Percentiles rank a stretch among this genome's conserved stretches.
These are phyloP conservation scores for Spisula subtruncata DNA, from an alignment of 2,888 invertebrate genomes.

Conservation along the genomic window DNA sequence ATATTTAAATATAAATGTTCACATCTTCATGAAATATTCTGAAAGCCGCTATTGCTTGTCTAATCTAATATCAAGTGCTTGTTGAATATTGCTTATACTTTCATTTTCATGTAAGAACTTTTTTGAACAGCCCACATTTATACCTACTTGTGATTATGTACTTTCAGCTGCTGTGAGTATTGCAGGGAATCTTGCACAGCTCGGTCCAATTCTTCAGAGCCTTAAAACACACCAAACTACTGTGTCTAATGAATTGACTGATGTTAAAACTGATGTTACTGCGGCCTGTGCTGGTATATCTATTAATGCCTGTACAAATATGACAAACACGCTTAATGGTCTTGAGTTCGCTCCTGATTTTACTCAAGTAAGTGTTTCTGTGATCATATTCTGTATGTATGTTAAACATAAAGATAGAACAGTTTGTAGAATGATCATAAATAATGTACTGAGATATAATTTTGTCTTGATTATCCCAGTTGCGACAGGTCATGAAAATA, in stretches of 20 bases:
- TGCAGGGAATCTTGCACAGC: background rate
- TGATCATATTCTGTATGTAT: background rate
- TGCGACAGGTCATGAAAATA: no score
- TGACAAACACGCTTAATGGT: background rate
- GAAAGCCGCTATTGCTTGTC: no score
- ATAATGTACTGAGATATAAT: no score
- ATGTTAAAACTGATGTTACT: slow-evolving; percentile 41
- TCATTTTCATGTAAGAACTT: no score
- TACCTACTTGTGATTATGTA: background rate
- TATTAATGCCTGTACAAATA: background rate
- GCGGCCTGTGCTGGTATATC: slow-evolving; percentile 20
- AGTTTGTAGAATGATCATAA: no score
- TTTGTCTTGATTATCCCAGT: no score
- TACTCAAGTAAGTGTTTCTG: slow-evolving; percentile 61
- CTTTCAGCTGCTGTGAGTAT: slow-evolving; percentile 3
- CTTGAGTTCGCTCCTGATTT: slow-evolving; percentile 64
- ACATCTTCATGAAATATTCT: no score
- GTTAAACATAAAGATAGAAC: no score
- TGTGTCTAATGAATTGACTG: slow-evolving; percentile 42
- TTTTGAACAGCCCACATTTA: no score
- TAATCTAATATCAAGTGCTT: no score
- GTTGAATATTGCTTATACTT: no score
- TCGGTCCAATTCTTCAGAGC: background rate
- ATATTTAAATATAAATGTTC: no score
- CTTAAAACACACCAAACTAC: slow-evolving; percentile 52